Conservation (phyloP, 2,797 vertebrate species). For the Lagodon rhomboides region DNA sequence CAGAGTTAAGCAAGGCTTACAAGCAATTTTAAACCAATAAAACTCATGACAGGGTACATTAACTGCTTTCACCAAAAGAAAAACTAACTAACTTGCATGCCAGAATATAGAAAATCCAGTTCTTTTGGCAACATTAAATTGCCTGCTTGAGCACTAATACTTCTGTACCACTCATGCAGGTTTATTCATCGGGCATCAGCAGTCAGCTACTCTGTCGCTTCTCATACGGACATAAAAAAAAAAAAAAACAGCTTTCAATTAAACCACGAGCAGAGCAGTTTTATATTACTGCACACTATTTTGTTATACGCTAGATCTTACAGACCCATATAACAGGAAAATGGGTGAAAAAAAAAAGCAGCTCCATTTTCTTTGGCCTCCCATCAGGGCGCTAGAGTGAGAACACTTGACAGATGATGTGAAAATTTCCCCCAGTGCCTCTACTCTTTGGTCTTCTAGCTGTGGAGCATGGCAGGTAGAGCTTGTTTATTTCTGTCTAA, state of each 20-base stretch:
- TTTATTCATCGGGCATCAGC: conserved; percentile 26
- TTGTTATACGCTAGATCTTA: conserved; percentile 56
- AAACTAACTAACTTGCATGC: background rate
- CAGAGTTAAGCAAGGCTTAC: conserved; percentile 7
- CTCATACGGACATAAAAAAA: conserved; percentile 30
- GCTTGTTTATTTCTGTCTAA: conserved; percentile 55
- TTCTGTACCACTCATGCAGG: conserved; percentile 12
- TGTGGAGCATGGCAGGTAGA: conserved; percentile 29
- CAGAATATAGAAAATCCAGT: conserved; percentile 22
- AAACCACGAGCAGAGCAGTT: conserved; percentile 33
- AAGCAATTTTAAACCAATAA: conserved; percentile 38
- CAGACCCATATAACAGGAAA: conserved; percentile 51
- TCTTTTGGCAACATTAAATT: conserved; percentile 20
- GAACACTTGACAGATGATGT: conserved; percentile 63
- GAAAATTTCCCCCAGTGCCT: conserved; percentile 34
- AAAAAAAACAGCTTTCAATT: conserved; percentile 32
- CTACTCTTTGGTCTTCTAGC: conserved; percentile 31
- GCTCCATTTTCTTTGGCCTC: conserved; percentile 50
- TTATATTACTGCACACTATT: conserved; percentile 49
- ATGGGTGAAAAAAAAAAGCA: conserved; percentile 46
- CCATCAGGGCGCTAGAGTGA: conserved; percentile 48
- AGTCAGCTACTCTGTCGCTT: conserved; percentile 3
- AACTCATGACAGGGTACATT: conserved; percentile 18
- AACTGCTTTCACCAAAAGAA: conserved; percentile 1
- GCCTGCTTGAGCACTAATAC: background rate